Base-by-base conservation (phyloP, 2,797 vertebrate species). In the Hemibagrus guttatus region DNA sequence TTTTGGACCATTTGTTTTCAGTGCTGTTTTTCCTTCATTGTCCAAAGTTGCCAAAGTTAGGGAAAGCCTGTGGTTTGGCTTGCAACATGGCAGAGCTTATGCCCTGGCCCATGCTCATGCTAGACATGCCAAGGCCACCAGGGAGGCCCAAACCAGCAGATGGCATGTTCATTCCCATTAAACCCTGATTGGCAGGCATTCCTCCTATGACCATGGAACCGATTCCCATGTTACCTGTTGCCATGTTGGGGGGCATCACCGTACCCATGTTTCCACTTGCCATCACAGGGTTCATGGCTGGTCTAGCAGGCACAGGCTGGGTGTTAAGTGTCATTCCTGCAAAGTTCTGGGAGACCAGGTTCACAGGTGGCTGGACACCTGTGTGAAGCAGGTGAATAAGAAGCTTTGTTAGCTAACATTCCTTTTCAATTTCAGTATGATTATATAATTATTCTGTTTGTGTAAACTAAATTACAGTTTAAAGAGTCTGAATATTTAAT, bases 61-160 rank as follows among this genome's bases (percentile, higher is more conserved):
- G 97, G 88, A 99, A 99, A 97, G 98, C 97, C 96, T 99, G 98
- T 96, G 98, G 97, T 96, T 98, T 99, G 91, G 97, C 96, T 89
- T 97, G 97, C 89, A 97, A 95, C 94, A 96, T 94, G 92, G 94
- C 93, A 28, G 95, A 91, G 90, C 90, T 92, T 85, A 95, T 90
- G 39, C 92, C 90, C 69, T 94, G 87, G 58, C 87, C 84, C 86
- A 97, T 91, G 76, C 96, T 96, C 95, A 97, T 95, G 84, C 95
- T 96, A 69, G 89, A 86, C 90, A 94, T 92, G 6, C 93, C 89
- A 5, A 94, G 93, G 93, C 94, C 95, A 95, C 96, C 94, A 0
- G 95, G 93, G 88, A 97, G 81, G 88, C 96, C 94, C 94, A 97
- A 94, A 90, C 97, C 97, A 84, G 84, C 64, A 5, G 90, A 85